Conservation (phyloP, 1,140 invertebrate species). For the Tetramorium alpestre region DNA sequence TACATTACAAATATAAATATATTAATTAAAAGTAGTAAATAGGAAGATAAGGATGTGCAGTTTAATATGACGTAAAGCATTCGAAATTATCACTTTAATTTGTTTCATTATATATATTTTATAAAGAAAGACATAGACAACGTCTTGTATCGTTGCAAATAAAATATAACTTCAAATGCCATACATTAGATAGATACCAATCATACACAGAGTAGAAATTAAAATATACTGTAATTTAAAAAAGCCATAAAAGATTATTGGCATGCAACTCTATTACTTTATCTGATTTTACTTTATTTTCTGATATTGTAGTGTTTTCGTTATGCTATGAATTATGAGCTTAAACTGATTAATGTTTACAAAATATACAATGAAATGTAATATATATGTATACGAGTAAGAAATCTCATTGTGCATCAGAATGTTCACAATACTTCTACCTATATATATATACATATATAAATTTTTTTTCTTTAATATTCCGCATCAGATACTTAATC, state of each 20-base stretch:
- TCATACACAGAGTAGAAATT: slow-evolving; percentile 56
- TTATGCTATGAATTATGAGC: slow-evolving; percentile 18
- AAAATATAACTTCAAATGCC: slow-evolving; percentile 2
- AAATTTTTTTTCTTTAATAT: slow-evolving; percentile 44
- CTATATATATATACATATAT: slow-evolving; percentile 23
- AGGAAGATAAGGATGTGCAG: slow-evolving; percentile 59
- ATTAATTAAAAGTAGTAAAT: slow-evolving; percentile 34
- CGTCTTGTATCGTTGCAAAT: not conserved
- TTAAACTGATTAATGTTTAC: slow-evolving; percentile 43
- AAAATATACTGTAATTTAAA: slow-evolving; percentile 16
- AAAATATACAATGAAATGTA: slow-evolving; percentile 51
- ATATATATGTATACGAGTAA: slow-evolving; percentile 45
- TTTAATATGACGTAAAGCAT: slow-evolving; percentile 28
- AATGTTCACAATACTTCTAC: slow-evolving; percentile 40
- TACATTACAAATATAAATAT: not conserved
- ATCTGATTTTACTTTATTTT: not conserved
- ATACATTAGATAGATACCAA: slow-evolving; percentile 60
- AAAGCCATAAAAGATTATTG: slow-evolving; percentile 1
- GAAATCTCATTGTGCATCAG: slow-evolving; percentile 48
- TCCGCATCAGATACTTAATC: slow-evolving; percentile 29
- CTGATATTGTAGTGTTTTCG: slow-evolving; percentile 6
- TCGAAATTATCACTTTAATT: slow-evolving; percentile 21
- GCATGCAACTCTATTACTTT: slow-evolving; percentile 33
- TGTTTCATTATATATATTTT: not conserved
- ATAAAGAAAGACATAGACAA: not conserved